Percentiles rank a stretch among this genome's conserved stretches.
phyloP scores from a whole-genome alignment of 2,113 vertebrate genomes.

The Pogonocichla stellata region DNA sequence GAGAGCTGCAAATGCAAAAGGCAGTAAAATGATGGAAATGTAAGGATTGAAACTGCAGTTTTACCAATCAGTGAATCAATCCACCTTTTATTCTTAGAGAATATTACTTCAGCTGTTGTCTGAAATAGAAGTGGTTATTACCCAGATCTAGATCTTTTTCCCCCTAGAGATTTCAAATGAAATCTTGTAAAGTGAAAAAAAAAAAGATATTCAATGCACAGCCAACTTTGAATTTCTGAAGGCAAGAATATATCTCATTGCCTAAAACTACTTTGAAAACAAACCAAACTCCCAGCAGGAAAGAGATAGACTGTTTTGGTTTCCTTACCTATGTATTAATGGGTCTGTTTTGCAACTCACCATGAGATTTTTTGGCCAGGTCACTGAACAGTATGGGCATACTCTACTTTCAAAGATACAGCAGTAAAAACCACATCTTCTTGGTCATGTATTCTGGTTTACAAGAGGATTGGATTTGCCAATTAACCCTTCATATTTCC shows the following conservation, averaged over 20 bases:
- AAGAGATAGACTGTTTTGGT: background rate
- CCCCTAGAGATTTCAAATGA: background rate
- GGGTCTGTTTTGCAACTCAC: background rate
- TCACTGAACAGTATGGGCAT: constrained; percentile 7
- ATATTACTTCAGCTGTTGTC: background rate
- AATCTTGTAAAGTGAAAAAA: background rate
- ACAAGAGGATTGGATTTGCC: constrained; percentile 11
- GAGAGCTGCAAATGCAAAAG: background rate
- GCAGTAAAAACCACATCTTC: background rate
- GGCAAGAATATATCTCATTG: background rate
- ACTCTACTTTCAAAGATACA: background rate
- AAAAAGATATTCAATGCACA: background rate
- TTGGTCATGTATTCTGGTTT: constrained; percentile 13
- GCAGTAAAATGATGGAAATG: background rate
- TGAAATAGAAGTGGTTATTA: background rate
- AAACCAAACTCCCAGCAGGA: background rate
- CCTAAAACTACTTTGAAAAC: background rate
- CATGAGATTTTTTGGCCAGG: constrained; percentile 15
- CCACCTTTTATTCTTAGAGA: background rate
- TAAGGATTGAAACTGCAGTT: background rate
- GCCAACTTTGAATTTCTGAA: constrained; percentile 30
- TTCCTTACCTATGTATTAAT: background rate
- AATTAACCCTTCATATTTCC: background rate
- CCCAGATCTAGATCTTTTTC: background rate
- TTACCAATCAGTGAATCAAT: background rate